Base-by-base conservation (phyloP, 2,797 vertebrate species). In the Botia almorhae region DNA sequence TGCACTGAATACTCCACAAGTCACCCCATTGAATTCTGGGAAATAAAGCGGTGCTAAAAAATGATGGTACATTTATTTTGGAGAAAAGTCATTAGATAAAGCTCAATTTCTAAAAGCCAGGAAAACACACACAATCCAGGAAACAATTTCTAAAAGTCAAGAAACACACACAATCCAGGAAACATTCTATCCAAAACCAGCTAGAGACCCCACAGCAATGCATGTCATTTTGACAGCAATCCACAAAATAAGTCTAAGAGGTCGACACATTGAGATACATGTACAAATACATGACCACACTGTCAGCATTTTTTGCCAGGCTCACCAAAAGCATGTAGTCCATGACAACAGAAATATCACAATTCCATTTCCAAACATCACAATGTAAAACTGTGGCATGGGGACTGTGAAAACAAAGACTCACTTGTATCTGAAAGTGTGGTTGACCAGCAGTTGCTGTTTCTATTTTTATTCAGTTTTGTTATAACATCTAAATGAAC, bases 201-300 rank as follows among this genome's bases (percentile, higher is more conserved):
- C 36, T 56, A 23, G 7, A 70, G n/a, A 53, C 33, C 33, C 3
- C 33, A 16, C 56, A 50, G 43, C 8, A 23, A n/a, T 50, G 10
- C 36, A n/a, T 50, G 10, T 21, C 23, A 16, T 48, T 60, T 65
- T 67, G 64, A 74, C 48, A 65, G 51, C 64, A 70, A 43, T n/a
- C n/a, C 39, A 58, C 48, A 29, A 51, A 69, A 26, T 26, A 65
- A 50, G 13, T 55, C 46, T 76, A 10, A 36, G 17, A 70, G 72
- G 65, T 50, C 33, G 3, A 76, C 64, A 68, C n/a, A 21, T 8
- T 68, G 19, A 17, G 19, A 76, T 76, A 72, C 12, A n/a, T 14
- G 0, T 72, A 39, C 19, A 10, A 43, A 58, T 46, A 76, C 74
- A 76, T 76, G 74, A 76, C 74, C 74, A 68, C 63, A 76, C 23